Evolutionary conservation across 2,888 invertebrate genomes (phyloP).

Genomic region (Troides oblongomaculatus): DNA sequence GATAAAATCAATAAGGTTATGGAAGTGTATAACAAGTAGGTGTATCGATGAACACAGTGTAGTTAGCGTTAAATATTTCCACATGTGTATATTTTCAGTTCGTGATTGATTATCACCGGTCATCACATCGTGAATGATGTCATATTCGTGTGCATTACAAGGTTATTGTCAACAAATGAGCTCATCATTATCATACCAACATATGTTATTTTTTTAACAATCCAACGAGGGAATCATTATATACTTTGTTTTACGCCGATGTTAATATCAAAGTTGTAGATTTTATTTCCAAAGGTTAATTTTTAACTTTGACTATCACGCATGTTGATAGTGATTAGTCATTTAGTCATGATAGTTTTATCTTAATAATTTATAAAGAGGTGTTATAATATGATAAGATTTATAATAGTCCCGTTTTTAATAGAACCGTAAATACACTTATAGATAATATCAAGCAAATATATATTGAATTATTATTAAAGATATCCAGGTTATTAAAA

Average conservation of each 20-base stretch:
- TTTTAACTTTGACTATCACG: slow-evolving; percentile 1
- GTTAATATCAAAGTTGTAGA: neutral
- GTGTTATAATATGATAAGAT: neutral
- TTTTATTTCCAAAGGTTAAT: neutral
- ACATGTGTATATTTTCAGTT: slow-evolving; percentile 44
- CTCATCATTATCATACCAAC: slow-evolving; percentile 65
- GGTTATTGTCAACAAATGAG: slow-evolving; percentile 73
- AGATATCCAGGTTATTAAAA: neutral
- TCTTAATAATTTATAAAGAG: neutral
- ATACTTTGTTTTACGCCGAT: neutral
- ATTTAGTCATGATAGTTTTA: neutral
- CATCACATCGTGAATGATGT: slow-evolving; percentile 58
- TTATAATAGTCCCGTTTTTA: neutral
- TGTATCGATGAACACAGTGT: slow-evolving; percentile 1
- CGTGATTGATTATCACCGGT: slow-evolving; percentile 49
- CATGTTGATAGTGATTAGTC: slow-evolving; percentile 1
- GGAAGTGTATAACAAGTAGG: neutral
- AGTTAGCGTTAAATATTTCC: slow-evolving; percentile 15
- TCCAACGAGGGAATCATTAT: slow-evolving; percentile 24
- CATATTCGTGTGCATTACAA: slow-evolving; percentile 57
- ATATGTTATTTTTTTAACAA: slow-evolving; percentile 54
- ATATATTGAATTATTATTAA: neutral
- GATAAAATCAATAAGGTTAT: neutral
- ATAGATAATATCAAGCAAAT: neutral
- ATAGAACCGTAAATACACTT: neutral